Conservation (phyloP, 2,797 vertebrate genomes). For the Cyprinella venusta region DNA sequence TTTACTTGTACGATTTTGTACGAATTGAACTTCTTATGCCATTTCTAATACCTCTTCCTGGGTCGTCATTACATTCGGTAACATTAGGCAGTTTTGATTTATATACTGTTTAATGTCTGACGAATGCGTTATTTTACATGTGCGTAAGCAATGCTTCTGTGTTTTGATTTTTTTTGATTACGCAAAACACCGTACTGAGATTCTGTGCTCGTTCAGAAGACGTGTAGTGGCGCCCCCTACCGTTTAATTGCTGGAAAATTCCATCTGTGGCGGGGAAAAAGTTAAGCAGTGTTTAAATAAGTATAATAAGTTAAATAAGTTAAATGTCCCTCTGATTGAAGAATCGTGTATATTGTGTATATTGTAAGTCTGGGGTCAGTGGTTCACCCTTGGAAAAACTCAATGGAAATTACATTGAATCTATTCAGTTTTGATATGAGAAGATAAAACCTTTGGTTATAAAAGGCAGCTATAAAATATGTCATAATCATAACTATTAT, state of each 20-base stretch:
- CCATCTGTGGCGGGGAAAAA: background rate
- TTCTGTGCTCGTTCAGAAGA: background rate
- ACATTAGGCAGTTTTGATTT: no score
- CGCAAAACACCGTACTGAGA: background rate
- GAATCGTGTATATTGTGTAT: slow-evolving; percentile 64
- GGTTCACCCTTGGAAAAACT: slow-evolving; percentile 64
- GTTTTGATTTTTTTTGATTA: no score
- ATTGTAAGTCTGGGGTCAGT: slow-evolving; percentile 67
- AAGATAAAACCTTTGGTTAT: slow-evolving; percentile 76
- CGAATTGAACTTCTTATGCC: no score
- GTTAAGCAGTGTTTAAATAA: slow-evolving; percentile 48
- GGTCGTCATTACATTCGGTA: no score
- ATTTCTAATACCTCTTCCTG: no score
- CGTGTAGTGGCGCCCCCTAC: background rate
- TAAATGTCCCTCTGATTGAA: slow-evolving; percentile 70
- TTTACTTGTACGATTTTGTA: no score
- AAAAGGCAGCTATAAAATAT: slow-evolving; percentile 74
- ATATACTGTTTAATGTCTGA: no score
- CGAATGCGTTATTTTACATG: no score
- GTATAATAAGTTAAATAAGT: slow-evolving; percentile 63
- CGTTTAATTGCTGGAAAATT: background rate
- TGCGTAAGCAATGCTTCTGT: no score
- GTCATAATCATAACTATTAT: slow-evolving; percentile 71
- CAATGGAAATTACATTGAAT: slow-evolving; percentile 67
- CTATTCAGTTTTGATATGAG: slow-evolving; percentile 75